These are phyloP conservation scores for Terebella lapidaria DNA, from an alignment of 2,888 invertebrate species.

Conservation along the genomic window DNA sequence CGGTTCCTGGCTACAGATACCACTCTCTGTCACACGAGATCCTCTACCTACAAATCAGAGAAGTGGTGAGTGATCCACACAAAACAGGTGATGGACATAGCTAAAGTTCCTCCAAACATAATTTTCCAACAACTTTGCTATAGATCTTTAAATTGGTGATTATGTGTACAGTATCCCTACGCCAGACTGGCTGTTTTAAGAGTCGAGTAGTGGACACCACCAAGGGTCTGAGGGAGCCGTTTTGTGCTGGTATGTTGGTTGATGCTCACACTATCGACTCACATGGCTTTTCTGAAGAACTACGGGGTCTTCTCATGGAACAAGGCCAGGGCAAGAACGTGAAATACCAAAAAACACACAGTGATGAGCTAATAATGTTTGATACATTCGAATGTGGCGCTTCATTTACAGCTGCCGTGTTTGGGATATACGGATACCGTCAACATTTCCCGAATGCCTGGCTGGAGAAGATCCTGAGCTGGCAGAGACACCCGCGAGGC, in stretches of 20 bases:
- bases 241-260: neutral
- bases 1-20: slow-evolving; percentile 34
- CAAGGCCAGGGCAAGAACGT: too few species aligned
- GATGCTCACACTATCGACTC: slow-evolving; percentile 26
- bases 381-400: too few species aligned
- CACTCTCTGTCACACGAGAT: slow-evolving; percentile 48
- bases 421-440: slow-evolving; percentile 45
- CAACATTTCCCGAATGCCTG: slow-evolving; percentile 43
- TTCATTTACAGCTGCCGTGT: slow-evolving; percentile 43
- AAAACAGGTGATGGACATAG: too few species aligned
- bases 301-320: slow-evolving; percentile 49
- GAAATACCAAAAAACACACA: neutral
- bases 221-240: neutral
- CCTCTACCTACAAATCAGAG: slow-evolving; percentile 45
- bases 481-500: slow-evolving; percentile 39
- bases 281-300: slow-evolving; percentile 28
- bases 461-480: slow-evolving; percentile 40
- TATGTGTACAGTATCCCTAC: neutral
- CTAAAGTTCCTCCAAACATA: too few species aligned
- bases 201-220: neutral
- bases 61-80: slow-evolving; percentile 36
- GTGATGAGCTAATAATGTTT: neutral
- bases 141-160: too few species aligned
- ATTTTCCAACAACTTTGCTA: too few species aligned
- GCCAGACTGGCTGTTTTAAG: neutral